phyloP scores from a whole-genome alignment of 37 sponge, comb jelly and placozoan genomes.

The Bolinopsis microptera region DNA sequence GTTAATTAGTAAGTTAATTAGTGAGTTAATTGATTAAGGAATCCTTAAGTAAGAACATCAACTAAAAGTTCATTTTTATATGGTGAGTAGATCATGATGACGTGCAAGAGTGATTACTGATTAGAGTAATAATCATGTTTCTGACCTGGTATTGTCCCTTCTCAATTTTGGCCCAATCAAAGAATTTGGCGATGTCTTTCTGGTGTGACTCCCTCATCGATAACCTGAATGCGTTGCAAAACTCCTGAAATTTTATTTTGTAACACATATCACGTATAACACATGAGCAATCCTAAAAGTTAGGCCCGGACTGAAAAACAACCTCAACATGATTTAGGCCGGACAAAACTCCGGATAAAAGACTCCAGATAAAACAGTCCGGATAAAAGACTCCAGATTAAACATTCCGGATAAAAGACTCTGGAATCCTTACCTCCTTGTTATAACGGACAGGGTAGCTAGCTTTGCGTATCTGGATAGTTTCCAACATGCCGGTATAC shows the following conservation, averaged over 20 bases:
- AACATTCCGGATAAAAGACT: not conserved
- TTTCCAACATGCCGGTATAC: constrained; percentile 96
- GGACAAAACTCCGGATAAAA: too few species aligned
- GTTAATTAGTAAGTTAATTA: too few species aligned
- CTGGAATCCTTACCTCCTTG: constrained; percentile 73
- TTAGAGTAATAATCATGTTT: too few species aligned
- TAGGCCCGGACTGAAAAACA: too few species aligned
- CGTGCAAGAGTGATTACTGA: too few species aligned
- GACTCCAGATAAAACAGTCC: too few species aligned
- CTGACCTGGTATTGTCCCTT: constrained; percentile 53
- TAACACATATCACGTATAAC: too few species aligned
- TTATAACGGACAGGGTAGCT: constrained; percentile 87
- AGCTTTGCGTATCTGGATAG: constrained; percentile 88
- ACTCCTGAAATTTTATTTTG: constrained; percentile 53
- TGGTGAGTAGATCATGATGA: too few species aligned
- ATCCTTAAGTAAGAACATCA: too few species aligned
- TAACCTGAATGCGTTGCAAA: constrained; percentile 52
- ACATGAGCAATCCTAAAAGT: too few species aligned
- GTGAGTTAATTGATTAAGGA: not conserved
- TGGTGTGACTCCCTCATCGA: constrained; percentile 33
- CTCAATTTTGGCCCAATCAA: constrained; percentile 47
- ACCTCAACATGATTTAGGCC: too few species aligned
- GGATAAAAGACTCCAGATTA: not conserved
- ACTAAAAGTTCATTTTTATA: too few species aligned
- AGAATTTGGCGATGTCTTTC: constrained; percentile 43